Evolutionary conservation across 2,113 vertebrate species (phyloP).

Genomic region (Psettodes erumei): DNA sequence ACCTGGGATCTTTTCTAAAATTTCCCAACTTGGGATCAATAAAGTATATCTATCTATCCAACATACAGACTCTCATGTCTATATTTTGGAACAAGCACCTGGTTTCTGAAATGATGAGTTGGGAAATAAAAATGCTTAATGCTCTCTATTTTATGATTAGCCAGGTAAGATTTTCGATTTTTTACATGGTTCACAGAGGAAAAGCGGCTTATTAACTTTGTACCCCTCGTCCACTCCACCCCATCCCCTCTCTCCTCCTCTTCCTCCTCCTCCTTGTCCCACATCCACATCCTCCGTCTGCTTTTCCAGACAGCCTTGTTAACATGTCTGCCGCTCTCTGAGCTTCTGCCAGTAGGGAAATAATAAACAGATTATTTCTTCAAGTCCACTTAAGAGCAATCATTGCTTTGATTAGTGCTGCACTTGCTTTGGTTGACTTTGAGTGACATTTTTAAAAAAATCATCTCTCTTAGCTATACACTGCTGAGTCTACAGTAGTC

Average conservation of each 20-base stretch:
- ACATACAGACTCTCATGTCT: neutral
- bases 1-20: too few relatives aligned
- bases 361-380: constrained; percentile 66
- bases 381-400: constrained; percentile 49
- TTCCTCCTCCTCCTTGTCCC: constrained; percentile 3
- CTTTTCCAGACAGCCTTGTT: constrained; percentile 69
- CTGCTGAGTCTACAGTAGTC: neutral
- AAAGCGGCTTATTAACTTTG: neutral
- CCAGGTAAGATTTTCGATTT: too few relatives aligned
- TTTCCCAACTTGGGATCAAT: too few relatives aligned
- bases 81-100: neutral
- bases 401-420: constrained; percentile 9
- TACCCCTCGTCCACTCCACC: neutral
- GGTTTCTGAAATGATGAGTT: neutral
- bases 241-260: neutral
- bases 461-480: constrained; percentile 8
- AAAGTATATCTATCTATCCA: too few relatives aligned
- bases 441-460: constrained; percentile 46
- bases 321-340: constrained; percentile 62
- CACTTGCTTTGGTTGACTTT: constrained; percentile 27
- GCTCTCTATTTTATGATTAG: neutral
- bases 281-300: constrained; percentile 55
- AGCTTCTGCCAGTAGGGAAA: constrained; percentile 64
- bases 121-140: neutral
- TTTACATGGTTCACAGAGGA: neutral